Evolutionary conservation across 2,113 vertebrate genomes (phyloP).

Genomic region (Python bivittatus): DNA sequence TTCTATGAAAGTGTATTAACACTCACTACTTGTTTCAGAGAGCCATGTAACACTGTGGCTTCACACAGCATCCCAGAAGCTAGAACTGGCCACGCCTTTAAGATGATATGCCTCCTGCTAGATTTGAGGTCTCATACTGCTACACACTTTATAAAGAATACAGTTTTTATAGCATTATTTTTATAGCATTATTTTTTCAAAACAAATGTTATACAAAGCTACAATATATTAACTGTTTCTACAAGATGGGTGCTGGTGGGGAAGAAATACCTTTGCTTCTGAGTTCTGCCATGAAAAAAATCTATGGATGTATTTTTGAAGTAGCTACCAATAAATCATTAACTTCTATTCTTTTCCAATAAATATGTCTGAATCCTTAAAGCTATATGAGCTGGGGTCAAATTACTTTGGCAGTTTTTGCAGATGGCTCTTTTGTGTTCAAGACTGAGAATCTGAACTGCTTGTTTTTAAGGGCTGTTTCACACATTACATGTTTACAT

Average conservation of each 20-base stretch:
- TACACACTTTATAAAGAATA: background rate
- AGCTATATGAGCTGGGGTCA: conserved; percentile 25
- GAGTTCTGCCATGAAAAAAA: conserved; percentile 26
- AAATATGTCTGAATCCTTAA: conserved; percentile 48
- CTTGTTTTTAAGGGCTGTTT: background rate
- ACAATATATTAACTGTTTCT: conserved; percentile 6
- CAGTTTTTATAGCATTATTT: conserved; percentile 3
- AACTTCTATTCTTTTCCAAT: background rate
- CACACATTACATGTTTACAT: background rate
- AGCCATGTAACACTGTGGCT: background rate
- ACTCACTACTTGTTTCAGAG: background rate
- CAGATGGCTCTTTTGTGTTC: conserved; percentile 41
- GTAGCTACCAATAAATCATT: conserved; percentile 2
- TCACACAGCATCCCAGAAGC: background rate
- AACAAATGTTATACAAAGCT: background rate
- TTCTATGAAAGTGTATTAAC: background rate
- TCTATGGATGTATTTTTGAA: conserved; percentile 20
- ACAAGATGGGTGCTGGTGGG: background rate
- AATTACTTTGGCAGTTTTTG: conserved; percentile 43
- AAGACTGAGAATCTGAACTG: conserved; percentile 26
- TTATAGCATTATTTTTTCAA: background rate
- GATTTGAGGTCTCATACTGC: conserved; percentile 9
- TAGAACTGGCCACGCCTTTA: background rate
- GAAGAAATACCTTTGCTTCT: conserved; percentile 25
- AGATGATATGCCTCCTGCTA: background rate